phyloP scores from a whole-genome alignment of 2,113 vertebrate genomes.

The Bubalus kerabau region DNA sequence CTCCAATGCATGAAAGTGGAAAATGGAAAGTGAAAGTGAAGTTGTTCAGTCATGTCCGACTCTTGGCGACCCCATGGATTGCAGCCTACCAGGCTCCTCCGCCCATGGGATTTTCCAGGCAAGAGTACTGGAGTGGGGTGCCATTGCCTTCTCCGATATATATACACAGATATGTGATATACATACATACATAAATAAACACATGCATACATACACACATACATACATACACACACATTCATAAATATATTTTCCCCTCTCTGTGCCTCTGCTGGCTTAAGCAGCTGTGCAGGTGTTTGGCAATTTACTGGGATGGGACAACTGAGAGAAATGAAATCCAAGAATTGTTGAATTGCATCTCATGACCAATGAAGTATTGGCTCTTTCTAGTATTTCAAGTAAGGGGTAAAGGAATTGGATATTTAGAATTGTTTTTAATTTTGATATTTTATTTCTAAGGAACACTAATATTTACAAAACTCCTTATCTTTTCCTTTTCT shows the following conservation, averaged over 20 bases:
- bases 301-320: neutral
- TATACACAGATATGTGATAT: neutral
- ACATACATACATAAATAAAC: neutral
- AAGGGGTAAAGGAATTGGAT: neutral
- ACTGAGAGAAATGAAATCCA: neutral
- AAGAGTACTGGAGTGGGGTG: too few species aligned
- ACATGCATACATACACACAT: neutral
- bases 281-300: neutral
- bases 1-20: too few species aligned
- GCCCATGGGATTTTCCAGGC: too few species aligned
- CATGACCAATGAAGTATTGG: neutral
- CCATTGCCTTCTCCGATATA: too few species aligned
- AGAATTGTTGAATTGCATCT: neutral
- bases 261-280: neutral
- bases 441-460: slow-evolving; percentile 7
- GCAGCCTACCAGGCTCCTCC: too few species aligned
- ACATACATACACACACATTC: neutral
- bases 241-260: neutral
- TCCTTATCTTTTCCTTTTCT: neutral
- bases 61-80: too few species aligned
- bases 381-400: neutral
- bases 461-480: neutral
- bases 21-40: too few species aligned
- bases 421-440: slow-evolving; percentile 1
- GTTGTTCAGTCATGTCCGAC: too few species aligned